phyloP scores from a whole-genome alignment of 2,113 vertebrate species.

The Misgurnus anguillicaudatus region DNA sequence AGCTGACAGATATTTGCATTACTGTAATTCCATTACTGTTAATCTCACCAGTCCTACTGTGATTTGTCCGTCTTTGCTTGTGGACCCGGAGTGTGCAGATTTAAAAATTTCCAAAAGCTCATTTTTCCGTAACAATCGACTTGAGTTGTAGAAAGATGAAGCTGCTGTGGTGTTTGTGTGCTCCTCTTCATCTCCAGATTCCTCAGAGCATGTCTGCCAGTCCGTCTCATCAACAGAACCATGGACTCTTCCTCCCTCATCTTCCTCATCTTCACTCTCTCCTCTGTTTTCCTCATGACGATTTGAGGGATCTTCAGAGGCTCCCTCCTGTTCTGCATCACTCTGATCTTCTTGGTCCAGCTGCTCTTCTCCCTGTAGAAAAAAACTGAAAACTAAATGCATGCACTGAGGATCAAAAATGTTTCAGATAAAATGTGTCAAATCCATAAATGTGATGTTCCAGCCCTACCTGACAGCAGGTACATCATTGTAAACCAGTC shows the following conservation, averaged over 20 bases:
- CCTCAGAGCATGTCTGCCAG: slow-evolving; percentile 92
- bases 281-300: slow-evolving; percentile 37
- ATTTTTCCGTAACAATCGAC: slow-evolving; percentile 82
- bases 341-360: slow-evolving; percentile 60
- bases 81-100: slow-evolving; percentile 74
- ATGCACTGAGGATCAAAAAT: no score
- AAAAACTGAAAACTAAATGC: neutral
- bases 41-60: slow-evolving; percentile 92
- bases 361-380: slow-evolving; percentile 68
- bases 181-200: slow-evolving; percentile 52
- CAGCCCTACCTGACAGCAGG: no score
- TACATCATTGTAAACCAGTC: neutral
- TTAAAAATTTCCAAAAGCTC: slow-evolving; percentile 86
- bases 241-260: slow-evolving; percentile 68
- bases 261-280: slow-evolving; percentile 58
- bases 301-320: neutral
- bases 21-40: neutral
- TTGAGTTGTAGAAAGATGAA: slow-evolving; percentile 75
- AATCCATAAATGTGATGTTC: no score
- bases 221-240: slow-evolving; percentile 80
- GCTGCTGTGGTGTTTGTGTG: slow-evolving; percentile 32
- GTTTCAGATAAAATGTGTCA: neutral
- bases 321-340: slow-evolving; percentile 61
- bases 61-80: slow-evolving; percentile 82
- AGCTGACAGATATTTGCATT: neutral